Percentiles rank a stretch among this genome's conserved stretches.
Evolutionary conservation across 2,888 invertebrate species (phyloP).

Genomic region (Morpho helenor): DNA sequence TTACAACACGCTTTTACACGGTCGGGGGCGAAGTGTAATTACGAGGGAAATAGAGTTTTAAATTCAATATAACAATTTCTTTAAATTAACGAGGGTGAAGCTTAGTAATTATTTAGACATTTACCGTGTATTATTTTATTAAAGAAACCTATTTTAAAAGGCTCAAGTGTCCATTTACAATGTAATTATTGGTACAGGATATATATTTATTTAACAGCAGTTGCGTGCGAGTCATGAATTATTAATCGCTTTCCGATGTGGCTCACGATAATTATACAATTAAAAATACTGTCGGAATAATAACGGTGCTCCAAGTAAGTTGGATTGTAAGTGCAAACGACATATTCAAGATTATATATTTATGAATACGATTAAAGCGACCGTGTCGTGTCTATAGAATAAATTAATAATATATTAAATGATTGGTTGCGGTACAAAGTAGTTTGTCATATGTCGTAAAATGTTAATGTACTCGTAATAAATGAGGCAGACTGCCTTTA

Average conservation of each 20-base stretch:
- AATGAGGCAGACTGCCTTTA: not conserved
- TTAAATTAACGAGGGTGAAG: slow-evolving; percentile 10
- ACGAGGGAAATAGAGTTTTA: slow-evolving; percentile 24
- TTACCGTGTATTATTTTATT: not conserved
- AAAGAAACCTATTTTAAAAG: not conserved
- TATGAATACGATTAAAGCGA: slow-evolving; percentile 8
- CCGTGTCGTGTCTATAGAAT: slow-evolving; percentile 12
- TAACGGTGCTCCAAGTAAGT: slow-evolving; percentile 22
- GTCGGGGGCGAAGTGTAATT: slow-evolving; percentile 22
- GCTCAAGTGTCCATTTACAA: slow-evolving; percentile 16
- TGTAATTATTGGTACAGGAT: slow-evolving; percentile 20
- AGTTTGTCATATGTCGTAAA: slow-evolving; percentile 7
- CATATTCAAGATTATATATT: slow-evolving; percentile 12
- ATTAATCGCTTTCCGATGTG: slow-evolving; percentile 28
- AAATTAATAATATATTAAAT: slow-evolving; percentile 3
- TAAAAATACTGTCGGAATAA: slow-evolving; percentile 22
- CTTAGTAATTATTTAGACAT: slow-evolving; percentile 3
- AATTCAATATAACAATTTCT: slow-evolving; percentile 19
- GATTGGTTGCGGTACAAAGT: slow-evolving; percentile 4
- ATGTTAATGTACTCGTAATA: not conserved
- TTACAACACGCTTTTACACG: slow-evolving; percentile 45
- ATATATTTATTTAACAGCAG: slow-evolving; percentile 25
- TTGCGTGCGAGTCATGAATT: slow-evolving; percentile 24
- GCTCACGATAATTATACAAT: slow-evolving; percentile 24
- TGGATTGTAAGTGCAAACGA: slow-evolving; percentile 15